phyloP scores from a whole-genome alignment of 2,797 vertebrate genomes.

The Tokudaia muenninki region DNA sequence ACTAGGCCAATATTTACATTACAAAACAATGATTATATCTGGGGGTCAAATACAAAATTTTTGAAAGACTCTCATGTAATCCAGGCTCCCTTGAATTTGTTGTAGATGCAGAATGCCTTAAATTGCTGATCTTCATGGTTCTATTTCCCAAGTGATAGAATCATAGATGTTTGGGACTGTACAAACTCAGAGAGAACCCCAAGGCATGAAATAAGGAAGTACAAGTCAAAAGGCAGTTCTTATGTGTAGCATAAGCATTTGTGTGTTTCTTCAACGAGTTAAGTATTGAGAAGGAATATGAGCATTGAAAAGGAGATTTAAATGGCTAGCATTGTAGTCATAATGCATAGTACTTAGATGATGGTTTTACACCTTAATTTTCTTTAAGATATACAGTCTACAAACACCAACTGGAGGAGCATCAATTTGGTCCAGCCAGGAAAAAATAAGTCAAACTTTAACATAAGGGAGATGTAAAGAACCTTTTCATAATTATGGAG shows the following conservation, averaged over 20 bases:
- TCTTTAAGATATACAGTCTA: not conserved
- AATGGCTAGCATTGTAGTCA: not conserved
- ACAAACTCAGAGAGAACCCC: not conserved
- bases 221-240: not conserved
- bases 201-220: constrained; percentile 5
- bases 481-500: not conserved
- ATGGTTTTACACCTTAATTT: not conserved
- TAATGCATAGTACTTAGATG: not conserved
- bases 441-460: constrained; percentile 8
- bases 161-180: not conserved
- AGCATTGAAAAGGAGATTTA: not conserved
- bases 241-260: not conserved
- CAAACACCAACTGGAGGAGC: not conserved
- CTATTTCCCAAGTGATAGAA: not conserved
- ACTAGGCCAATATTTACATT: not conserved
- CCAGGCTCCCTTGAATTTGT: not conserved
- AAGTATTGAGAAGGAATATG: not conserved
- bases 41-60: not conserved
- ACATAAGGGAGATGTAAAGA: not conserved
- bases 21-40: not conserved
- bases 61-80: not conserved
- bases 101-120: not conserved
- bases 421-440: not conserved
- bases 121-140: not conserved
- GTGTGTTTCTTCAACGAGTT: not conserved